Conservation (phyloP, 64 coral and sea anemone species). For the Acropora yongei region DNA sequence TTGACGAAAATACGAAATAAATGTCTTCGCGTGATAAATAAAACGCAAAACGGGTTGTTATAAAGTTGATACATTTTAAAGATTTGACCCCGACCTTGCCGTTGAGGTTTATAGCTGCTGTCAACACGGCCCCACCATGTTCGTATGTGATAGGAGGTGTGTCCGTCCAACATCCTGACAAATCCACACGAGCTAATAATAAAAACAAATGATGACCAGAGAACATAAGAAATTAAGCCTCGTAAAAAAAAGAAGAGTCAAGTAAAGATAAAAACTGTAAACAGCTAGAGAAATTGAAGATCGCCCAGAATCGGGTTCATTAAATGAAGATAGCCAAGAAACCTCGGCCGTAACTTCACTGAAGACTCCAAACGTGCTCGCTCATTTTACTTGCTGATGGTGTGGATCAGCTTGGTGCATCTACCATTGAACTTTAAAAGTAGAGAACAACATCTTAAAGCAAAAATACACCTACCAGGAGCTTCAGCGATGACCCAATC, state of each 20-base stretch:
- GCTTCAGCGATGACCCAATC: constrained; percentile 92
- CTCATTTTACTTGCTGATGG: too few relatives aligned
- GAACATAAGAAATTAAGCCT: too few relatives aligned
- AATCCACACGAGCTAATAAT: constrained; percentile 72
- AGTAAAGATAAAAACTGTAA: too few relatives aligned
- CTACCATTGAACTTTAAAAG: background rate
- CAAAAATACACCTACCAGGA: constrained; percentile 50
- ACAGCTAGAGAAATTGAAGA: too few relatives aligned
- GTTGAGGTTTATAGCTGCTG: constrained; percentile 83
- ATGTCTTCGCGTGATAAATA: background rate
- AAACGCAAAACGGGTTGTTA: background rate
- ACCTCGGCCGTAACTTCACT: too few relatives aligned
- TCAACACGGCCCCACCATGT: constrained; percentile 87
- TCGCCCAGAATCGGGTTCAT: too few relatives aligned
- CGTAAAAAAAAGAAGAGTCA: too few relatives aligned
- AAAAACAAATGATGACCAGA: background rate
- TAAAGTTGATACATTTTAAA: background rate
- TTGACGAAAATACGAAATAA: background rate
- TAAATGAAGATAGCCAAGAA: too few relatives aligned
- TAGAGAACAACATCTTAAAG: background rate
- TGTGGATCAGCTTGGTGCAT: background rate
- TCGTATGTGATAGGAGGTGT: constrained; percentile 96
- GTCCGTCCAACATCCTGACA: constrained; percentile 95
- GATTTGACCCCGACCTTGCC: constrained; percentile 50
- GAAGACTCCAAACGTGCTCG: too few relatives aligned